A percentile compares a stretch with the other conserved stretches of the same genome.
Evolutionary conservation across 2,888 invertebrate genomes (phyloP).

Genomic region (Barypeithes pellucidus): DNA sequence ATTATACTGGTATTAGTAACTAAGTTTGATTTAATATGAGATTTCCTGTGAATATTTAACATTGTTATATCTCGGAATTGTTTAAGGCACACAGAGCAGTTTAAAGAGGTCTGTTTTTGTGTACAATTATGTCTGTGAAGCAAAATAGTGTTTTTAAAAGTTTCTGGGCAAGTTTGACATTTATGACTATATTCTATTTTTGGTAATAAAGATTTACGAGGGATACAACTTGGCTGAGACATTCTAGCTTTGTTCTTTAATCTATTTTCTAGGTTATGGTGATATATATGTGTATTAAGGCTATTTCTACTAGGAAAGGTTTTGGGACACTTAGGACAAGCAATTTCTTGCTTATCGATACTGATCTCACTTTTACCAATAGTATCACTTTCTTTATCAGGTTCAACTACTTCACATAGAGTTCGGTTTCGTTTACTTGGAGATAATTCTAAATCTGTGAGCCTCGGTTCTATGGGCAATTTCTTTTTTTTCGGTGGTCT

Average conservation of each 20-base stretch:
- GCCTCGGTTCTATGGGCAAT: conserved; percentile 54
- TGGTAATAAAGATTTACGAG: conserved; percentile 36
- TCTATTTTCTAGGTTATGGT: conserved; percentile 64
- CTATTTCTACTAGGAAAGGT: conserved; percentile 68
- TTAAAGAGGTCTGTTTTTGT: conserved; percentile 52
- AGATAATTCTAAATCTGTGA: conserved; percentile 56
- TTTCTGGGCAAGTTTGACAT: conserved; percentile 63
- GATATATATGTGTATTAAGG: conserved; percentile 66
- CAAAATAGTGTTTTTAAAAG: conserved; percentile 65
- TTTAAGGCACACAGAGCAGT: conserved; percentile 63
- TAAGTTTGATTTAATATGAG: conserved; percentile 64
- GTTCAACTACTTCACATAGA: background rate
- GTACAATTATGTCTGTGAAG: conserved; percentile 63
- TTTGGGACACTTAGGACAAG: conserved; percentile 67
- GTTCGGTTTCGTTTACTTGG: conserved; percentile 45
- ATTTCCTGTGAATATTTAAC: conserved; percentile 63
- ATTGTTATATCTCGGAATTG: conserved; percentile 58
- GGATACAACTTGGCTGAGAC: conserved; percentile 7
- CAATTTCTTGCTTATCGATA: conserved; percentile 58
- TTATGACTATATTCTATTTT: conserved; percentile 62
- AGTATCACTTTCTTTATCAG: background rate
- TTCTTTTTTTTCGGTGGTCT: conserved; percentile 58
- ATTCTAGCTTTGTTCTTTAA: conserved; percentile 53
- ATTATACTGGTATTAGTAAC: conserved; percentile 60
- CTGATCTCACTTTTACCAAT: conserved; percentile 17